phyloP scores from a whole-genome alignment of 1,140 invertebrate genomes.

The Dreissena polymorpha region DNA sequence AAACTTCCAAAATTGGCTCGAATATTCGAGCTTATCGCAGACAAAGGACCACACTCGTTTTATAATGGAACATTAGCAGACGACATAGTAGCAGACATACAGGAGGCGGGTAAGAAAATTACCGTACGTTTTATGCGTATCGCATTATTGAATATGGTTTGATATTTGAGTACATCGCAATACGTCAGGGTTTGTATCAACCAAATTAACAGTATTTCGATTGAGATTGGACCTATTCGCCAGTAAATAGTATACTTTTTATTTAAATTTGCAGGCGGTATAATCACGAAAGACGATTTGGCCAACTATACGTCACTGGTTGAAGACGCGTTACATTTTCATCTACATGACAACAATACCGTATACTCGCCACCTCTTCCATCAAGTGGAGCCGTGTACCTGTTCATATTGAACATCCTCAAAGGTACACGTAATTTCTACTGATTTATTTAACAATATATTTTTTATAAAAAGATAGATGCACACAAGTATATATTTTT shows the following conservation, averaged over 20 bases:
- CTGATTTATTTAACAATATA: too few species aligned
- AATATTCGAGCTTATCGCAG: conserved; percentile 65
- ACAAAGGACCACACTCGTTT: conserved; percentile 63
- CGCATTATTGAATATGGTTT: too few species aligned
- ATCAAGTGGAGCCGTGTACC: conserved; percentile 89
- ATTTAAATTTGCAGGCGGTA: conserved; percentile 60
- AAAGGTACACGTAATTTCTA: conserved; percentile 77
- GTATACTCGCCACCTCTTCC: conserved; percentile 89
- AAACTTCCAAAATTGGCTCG: conserved; percentile 57
- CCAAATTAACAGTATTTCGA: too few species aligned
- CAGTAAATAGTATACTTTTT: too few species aligned
- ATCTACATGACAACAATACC: conserved; percentile 79
- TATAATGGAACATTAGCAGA: conserved; percentile 70
- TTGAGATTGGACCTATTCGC: too few species aligned
- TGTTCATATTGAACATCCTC: conserved; percentile 91
- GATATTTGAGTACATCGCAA: too few species aligned
- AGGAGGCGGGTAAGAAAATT: conserved; percentile 60
- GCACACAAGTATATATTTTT: too few species aligned
- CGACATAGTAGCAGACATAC: conserved; percentile 69
- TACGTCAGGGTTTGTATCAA: too few species aligned
- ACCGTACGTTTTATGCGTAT: not conserved
- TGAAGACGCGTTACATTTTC: conserved; percentile 59
- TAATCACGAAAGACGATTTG: conserved; percentile 75
- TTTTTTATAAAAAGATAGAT: too few species aligned
- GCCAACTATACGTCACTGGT: conserved; percentile 61